Conservation (phyloP, 2,113 vertebrate species). For the Capricornis sumatraensis region DNA sequence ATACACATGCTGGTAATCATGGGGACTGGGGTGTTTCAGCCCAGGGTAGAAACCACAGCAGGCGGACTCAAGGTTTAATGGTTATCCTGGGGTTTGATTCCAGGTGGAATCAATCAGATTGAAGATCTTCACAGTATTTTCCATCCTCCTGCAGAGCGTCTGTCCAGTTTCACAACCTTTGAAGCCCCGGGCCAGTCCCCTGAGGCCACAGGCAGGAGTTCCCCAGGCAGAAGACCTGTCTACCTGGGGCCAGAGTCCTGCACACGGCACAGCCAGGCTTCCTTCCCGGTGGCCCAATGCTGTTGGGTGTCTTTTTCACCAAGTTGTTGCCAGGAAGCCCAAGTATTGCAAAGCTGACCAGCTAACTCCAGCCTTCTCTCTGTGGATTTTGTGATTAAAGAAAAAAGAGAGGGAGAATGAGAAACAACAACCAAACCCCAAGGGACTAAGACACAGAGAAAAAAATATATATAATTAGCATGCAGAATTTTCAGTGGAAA, state of each 20-base stretch:
- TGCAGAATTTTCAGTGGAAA: background rate
- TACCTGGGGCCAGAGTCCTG: rapidly evolving
- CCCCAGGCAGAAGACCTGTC: rapidly evolving
- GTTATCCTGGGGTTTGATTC: too few relatives aligned
- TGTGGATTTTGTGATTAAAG: background rate
- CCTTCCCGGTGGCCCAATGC: rapidly evolving
- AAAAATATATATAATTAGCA: background rate
- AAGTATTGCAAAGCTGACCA: background rate
- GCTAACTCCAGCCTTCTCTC: background rate
- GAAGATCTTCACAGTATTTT: background rate
- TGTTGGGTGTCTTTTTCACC: background rate
- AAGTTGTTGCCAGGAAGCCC: background rate
- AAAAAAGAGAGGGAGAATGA: background rate
- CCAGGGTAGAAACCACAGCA: background rate
- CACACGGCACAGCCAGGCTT: rapidly evolving
- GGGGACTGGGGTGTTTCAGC: rapidly evolving
- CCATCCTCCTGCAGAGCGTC: too few relatives aligned
- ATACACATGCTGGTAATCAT: background rate
- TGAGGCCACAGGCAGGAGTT: rapidly evolving
- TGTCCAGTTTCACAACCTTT: background rate
- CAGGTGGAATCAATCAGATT: rapidly evolving
- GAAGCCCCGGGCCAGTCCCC: background rate
- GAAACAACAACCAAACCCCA: background rate
- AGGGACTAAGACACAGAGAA: background rate
- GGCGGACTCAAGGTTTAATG: rapidly evolving